A percentile compares a stretch with the other conserved stretches of the same genome.
Conservation (phyloP, 2,797 vertebrate species). For the Labroides dimidiatus region DNA sequence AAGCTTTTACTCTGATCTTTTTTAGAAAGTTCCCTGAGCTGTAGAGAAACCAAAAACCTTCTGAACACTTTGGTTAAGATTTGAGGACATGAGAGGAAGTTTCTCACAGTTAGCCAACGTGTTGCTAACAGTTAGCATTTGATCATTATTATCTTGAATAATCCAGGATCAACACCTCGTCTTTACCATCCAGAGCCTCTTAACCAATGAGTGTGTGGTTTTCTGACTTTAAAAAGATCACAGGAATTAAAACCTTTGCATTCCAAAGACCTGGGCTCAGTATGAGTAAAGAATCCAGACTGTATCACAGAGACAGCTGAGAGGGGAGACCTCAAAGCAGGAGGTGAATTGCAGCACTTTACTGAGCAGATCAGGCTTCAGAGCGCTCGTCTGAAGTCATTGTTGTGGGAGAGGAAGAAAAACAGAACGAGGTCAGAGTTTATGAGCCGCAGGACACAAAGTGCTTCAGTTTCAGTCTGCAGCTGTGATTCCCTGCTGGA, state of each 20-base stretch:
- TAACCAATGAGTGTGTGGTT: neutral
- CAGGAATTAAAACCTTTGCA: neutral
- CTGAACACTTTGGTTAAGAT: neutral
- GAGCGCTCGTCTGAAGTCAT: neutral
- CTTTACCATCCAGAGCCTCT: neutral
- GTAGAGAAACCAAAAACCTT: neutral
- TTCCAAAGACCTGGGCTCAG: neutral
- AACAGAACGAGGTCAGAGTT: neutral
- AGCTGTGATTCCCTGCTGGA: neutral
- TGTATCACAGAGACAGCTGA: neutral
- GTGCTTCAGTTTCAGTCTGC: conserved; percentile 20
- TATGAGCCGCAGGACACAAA: neutral
- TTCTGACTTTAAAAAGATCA: neutral
- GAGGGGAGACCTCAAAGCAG: neutral
- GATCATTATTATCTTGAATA: neutral
- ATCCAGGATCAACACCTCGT: neutral
- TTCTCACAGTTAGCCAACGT: neutral
- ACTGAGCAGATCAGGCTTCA: neutral
- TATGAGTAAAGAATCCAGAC: neutral
- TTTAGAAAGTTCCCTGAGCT: neutral
- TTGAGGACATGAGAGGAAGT: neutral
- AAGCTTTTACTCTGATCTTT: neutral
- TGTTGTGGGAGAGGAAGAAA: neutral
- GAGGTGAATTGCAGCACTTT: neutral
- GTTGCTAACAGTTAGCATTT: neutral